A percentile compares a stretch with the other conserved stretches of the same genome.
Conservation (phyloP, 1,140 invertebrate species). For the Panulirus ornatus region DNA sequence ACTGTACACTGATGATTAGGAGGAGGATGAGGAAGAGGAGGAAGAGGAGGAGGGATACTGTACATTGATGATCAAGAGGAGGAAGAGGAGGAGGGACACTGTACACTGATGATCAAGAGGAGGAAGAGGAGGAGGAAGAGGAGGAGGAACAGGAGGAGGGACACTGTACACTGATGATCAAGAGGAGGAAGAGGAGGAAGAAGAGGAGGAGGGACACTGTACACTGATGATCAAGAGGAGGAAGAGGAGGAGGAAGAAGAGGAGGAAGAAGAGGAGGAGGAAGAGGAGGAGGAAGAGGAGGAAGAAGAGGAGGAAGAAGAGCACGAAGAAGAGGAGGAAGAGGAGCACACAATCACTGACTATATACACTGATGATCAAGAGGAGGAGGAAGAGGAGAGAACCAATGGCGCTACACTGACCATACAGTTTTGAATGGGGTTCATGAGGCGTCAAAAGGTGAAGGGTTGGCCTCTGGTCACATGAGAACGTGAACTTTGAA, state of each 20-base stretch:
- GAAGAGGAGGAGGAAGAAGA: too few relatives aligned
- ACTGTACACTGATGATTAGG: neutral
- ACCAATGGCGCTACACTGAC: too few relatives aligned
- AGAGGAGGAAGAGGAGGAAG: neutral
- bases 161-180: neutral
- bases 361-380: too few relatives aligned
- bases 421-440: too few relatives aligned
- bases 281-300: constrained; percentile 5
- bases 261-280: neutral
- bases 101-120: neutral
- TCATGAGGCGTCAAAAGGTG: too few relatives aligned
- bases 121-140: neutral
- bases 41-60: too few relatives aligned
- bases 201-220: neutral
- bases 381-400: too few relatives aligned
- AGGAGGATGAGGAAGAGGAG: neutral
- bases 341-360: too few relatives aligned
- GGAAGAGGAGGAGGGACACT: too few relatives aligned
- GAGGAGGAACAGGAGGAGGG: neutral
- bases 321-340: neutral
- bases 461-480: too few relatives aligned
- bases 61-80: too few relatives aligned
- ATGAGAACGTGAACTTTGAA: too few relatives aligned
- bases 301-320: constrained; percentile 15
- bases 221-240: neutral